Base-by-base conservation (phyloP, 2,797 vertebrate species). In the Remorina albescens region DNA sequence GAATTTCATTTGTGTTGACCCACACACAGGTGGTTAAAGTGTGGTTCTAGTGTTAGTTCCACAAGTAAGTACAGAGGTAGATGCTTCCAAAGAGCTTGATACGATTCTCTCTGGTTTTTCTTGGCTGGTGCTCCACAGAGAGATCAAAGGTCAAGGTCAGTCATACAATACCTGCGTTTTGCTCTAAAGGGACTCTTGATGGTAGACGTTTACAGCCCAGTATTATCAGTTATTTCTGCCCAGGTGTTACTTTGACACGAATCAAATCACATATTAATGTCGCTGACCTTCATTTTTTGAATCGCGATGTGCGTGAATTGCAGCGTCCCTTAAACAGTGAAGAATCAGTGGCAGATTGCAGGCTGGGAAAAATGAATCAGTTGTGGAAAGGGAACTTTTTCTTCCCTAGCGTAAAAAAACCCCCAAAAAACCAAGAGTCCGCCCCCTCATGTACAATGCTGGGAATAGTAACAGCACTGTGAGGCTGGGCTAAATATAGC, bases 401-500 rank as follows among this genome's bases (percentile, higher is more conserved):
- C 61, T 76, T 88, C 71, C 72, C 78, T 86, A 91, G 79, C 76
- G 78, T 78, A 76, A 72, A 78, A 67, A 65, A 67, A 67, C 69
- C 30, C 21, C 51, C 32, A 62, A 26, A 50, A 41, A 62, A 51
- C 2, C 42, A 64, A 74, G 53, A 64, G 42, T 76, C 91, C 89
- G 87, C 94, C 94, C 93, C 90, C 93, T 93, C 93, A 89, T 92
- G 93, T 93, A 91, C 92, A 90, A 91, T 76, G 91, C 94, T 92
- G 89, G 92, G 92, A 95, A 95, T 95, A 95, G 94, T 94, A 94
- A 94, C 94, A 94, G 89, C 91, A 91, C 91, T 90, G 91, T 85
- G 82, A 91, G 90, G 90, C 91, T 87, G 90, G 49, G 89, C 94
- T 95, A 95, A 93, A 95, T 92, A 95, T 95, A 95, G 94, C 92